These are phyloP conservation scores for Steinernema carpocapsae DNA, from an alignment of 2,888 invertebrate species.

Conservation along the genomic window DNA sequence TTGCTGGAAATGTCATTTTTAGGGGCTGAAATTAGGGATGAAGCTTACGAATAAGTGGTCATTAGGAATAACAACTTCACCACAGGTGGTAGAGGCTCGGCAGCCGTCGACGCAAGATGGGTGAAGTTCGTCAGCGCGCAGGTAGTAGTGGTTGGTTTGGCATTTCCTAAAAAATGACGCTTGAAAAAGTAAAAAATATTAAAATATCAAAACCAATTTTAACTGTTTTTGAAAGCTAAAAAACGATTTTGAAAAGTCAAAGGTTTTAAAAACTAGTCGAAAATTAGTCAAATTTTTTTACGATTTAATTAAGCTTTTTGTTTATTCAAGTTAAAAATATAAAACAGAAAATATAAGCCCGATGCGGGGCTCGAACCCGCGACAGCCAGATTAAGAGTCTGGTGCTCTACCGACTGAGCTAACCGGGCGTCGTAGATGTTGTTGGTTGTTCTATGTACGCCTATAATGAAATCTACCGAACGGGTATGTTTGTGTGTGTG, in stretches of 20 bases:
- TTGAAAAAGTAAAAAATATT: background rate
- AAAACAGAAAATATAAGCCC: constrained; percentile 58
- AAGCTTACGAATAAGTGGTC: constrained; percentile 86
- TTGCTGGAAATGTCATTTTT: constrained; percentile 46
- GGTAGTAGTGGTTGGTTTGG: constrained; percentile 47
- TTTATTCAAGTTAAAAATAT: too few relatives aligned
- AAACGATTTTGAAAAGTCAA: too few relatives aligned
- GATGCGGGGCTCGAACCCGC: constrained; percentile 68
- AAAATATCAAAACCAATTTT: too few relatives aligned
- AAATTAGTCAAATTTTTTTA: too few relatives aligned
- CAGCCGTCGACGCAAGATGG: constrained; percentile 65
- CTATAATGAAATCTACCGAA: too few relatives aligned
- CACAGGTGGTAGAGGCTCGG: constrained; percentile 81
- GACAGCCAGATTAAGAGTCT: constrained; percentile 68
- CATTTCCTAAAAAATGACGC: constrained; percentile 43
- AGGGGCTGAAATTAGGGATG: constrained; percentile 18
- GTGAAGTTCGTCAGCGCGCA: constrained; percentile 43
- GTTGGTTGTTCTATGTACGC: too few relatives aligned
- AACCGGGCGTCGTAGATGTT: constrained; percentile 61
- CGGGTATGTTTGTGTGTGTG: too few relatives aligned
- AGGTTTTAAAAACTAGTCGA: too few relatives aligned
- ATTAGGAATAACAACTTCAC: constrained; percentile 90
- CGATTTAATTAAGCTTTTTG: too few relatives aligned
- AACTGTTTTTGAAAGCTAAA: too few relatives aligned
- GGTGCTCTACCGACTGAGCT: constrained; percentile 68